Base-by-base conservation (phyloP, 2,113 vertebrate genomes). In the Salvelinus fontinalis region DNA sequence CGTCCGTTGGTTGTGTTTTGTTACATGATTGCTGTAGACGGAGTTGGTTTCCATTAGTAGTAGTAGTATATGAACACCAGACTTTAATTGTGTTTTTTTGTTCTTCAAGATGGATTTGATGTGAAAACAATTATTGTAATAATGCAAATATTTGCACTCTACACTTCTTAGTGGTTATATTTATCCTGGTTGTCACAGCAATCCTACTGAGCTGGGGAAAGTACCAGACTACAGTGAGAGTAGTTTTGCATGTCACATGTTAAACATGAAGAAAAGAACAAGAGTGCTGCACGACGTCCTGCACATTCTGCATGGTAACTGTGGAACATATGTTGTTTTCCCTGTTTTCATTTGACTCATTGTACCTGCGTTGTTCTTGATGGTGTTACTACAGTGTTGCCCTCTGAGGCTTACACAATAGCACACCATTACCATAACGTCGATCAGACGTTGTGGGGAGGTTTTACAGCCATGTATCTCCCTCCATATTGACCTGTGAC, bases 241-340 rank as follows among this genome's bases (percentile, higher is more conserved):
- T 54, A 14, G 49, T 18, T 18, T 54, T 54, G 49, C 49, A 54
- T 54, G 16, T 54, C 51, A 54, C 51, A 44, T 44, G 94, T 95
- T 93, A 89, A 95, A 92, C 91, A 88, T 49, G 89, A 94, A 93
- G 94, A 93, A 93, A 95, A 94, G 93, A 94, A 95, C 94, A 94
- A 94, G 90, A 91, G 92, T 93, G 91, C 92, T 94, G 92, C 93
- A 93, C 93, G 94, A 92, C 92, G 93, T 95, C 93, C 93, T 94
- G 92, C 93, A 93, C 94, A 95, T 96, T 93, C 91, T 97, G 97
- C 97, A 98, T 98, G 97, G 95, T 84, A 82, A 92, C 84, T 95
- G 94, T 95, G 82, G 20, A 94, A 88, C 94, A 94, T 95, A 90
- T 95, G 89, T 91, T 94, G 87, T 94, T 95, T 79, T 83, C 71